Evolutionary conservation across 2,113 vertebrate genomes (phyloP), one percentile per base, ranked within the genome.

Genomic region (Podocnemis expansa): DNA sequence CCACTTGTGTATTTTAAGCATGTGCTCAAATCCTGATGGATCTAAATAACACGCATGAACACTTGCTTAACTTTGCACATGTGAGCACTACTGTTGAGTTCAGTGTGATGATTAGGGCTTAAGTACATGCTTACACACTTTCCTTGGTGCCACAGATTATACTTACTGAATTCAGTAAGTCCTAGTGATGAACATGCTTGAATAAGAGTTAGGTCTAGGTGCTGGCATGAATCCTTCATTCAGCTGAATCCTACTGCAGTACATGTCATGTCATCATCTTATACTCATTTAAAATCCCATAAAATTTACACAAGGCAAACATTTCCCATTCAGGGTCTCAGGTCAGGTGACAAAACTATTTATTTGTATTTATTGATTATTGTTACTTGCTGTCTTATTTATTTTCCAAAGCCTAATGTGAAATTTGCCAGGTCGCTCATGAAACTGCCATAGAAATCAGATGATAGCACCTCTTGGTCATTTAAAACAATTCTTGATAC

Each of bases 221-320:
- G 88, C 82, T 85, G 43, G 80, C 90, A 85, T 31, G 0, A 14
- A 8, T 73, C 96, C 94, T 96, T 43, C 95, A 88, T 96, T 94
- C 94, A 95, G 95, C 92, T 93, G 95, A 82, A 89, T 87, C 76
- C 94, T 79, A 27, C 79, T 58, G 91, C 82, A 75, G 84, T 3
- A 84, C 90, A 0, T 1, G 94, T 63, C 1, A 0, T 88, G 84
- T 9, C 10, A 6, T 67, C 76, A 87, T 27, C 60, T 2, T 80
- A 88, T 41, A 41, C 41, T 67, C 2, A 0, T 29, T 43, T 67
- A 1, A 0, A 88, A 88, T 79, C 63, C 87, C 93, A 81, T 91
- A 82, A 84, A 82, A 83, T 51, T 31, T 22, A 1, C 79, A 86
- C 80, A 83, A 0, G 3, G 78, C 49, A 14, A 2, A 86, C 27